Evolutionary conservation across 1,140 invertebrate species (phyloP), one percentile per base, ranked within the genome.

Genomic region (Drosophila sturtevanti): DNA sequence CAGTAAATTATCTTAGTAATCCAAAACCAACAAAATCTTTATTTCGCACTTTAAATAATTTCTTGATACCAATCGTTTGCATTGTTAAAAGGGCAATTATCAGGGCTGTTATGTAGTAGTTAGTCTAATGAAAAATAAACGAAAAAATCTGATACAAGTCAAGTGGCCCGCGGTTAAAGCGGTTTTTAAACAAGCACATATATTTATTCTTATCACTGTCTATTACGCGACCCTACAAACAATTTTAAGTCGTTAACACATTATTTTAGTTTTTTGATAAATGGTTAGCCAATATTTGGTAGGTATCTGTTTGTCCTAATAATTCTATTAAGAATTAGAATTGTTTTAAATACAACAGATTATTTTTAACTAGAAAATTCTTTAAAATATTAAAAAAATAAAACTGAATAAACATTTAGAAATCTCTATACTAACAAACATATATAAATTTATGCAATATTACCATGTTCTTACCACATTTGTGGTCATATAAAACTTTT

Each of bases 81-180:
- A 38, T 64, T 44, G 60, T 76, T 56, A 60, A 48, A 61, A 12
- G 61, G 51, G 59, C 67, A 77, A 85, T 85, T 85, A 85, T 85
- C 81, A 85, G 81, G 63, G 70, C 79, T 79, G 79, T 86, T 86
- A 86, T 87, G 82, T 81, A 68, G 82, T 86, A 82, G 82, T 69
- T 66, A 68, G 67, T 72, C 58, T 16, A 77, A 63, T 74, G 67
- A 52, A 63, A 76, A 34, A 68, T 69, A 77, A 87, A 71, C 59
- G 54, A 66, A 72, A 9, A 22, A 9, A 22, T 16, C 7, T 18
- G 52, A 60, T 52, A 51, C 51, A 63, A 75, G 52, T 86, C 82
- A 86, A 86, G 81, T 87, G 78, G 37, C 55, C 34, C 69, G 80
- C 67, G 38, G 81, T 70, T 54, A 54, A 14, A 48, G 16, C 41